Base-by-base conservation (phyloP, 1,140 invertebrate genomes). In the Epicauta chinensis region DNA sequence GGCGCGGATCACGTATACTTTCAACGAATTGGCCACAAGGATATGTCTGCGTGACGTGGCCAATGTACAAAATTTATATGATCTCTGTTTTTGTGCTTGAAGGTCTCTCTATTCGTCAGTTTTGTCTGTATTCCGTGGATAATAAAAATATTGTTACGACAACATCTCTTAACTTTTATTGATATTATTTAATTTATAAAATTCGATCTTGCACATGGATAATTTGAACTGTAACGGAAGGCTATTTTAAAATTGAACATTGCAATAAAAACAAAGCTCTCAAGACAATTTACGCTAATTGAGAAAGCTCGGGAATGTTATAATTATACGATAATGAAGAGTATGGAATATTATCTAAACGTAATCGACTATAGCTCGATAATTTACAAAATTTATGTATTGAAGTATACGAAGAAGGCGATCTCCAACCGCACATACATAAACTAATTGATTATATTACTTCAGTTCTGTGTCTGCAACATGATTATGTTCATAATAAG, bases 41-140 rank as follows among this genome's bases (percentile, higher is more conserved):
- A 23, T 51, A 57, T 57, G 53, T 57, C 51, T 53, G 37, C 49
- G 51, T 57, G 51, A 53, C 55, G 55, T 57, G 55, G 55, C 51
- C 55, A 49, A 23, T 54, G 52, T 54, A 48, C 53, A 53, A 57
- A 57, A 57, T 57, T 57, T 57, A 57, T 57, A 53, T 57, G 55
- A 53, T 53, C 49, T 40, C 17, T 35, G 51, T 45, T 53, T 57
- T 53, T 55, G 38, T n/a, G n/a, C n/a, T n/a, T n/a, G n/a, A n/a
- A n/a, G 17, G 7, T 39, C 44, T 44, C 30, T 29, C 43, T 29
- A 37, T 46, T 46, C 42, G 43, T 44, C 23, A 23, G 4, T 23
- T 23, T 23, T 23, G 23, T 23, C 23, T 23, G n/a, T 23, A 23
- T 23, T 23, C 23, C 23, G 7, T 23, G 23, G 43, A 44, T 55